Evolutionary conservation across 1,140 invertebrate species (phyloP), one percentile per base, ranked within the genome.

Genomic region (Drosophila parabipectinata): DNA sequence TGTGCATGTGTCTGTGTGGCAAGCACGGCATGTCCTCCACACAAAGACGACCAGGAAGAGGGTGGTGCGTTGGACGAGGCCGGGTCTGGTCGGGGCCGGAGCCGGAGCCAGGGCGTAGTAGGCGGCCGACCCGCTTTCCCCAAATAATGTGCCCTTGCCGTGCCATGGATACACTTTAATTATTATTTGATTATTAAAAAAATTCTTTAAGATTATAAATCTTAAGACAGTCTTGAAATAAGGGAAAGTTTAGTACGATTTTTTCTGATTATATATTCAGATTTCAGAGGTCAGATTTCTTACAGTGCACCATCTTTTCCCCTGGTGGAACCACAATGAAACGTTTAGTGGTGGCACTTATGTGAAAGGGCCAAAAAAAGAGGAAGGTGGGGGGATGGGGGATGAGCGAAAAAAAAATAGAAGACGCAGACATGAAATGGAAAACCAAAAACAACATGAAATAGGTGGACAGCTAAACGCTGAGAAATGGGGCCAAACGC

Each of bases 381-480:
- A 14, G 39, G n/a, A 41, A 41, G 6, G n/a, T 15, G 24, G 24
- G 14, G 4, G 12, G 34, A 8, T 12, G 10, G n/a, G 12, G 30
- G 24, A 15, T 44, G 34, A 28, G 18, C 26, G 30, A 18, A 28
- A 28, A n/a, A 15, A 6, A 18, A 32, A 45, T 45, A 32, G 32
- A 48, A 55, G 64, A 69, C 24, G 41, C 59, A 63, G 50, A 67
- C 50, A 66, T 32, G 45, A 53, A 55, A 74, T 56, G 47, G 4
- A 58, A 52, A 66, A 21, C n/a, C 64, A 87, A 81, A 79, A 75
- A 72, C 69, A 87, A 82, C 82, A 87, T 50, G 78, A 68, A 85
- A 88, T 78, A 76, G 82, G 82, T 85, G 78, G 82, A 88, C 83
- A 87, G 78, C 82, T 75, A 85, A 87, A 78, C 64, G 74, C 58